A percentile compares a stretch with the other conserved stretches of the same genome.
phyloP scores from a whole-genome alignment of 2,113 vertebrate genomes.

The Gobiocypris rarus region DNA sequence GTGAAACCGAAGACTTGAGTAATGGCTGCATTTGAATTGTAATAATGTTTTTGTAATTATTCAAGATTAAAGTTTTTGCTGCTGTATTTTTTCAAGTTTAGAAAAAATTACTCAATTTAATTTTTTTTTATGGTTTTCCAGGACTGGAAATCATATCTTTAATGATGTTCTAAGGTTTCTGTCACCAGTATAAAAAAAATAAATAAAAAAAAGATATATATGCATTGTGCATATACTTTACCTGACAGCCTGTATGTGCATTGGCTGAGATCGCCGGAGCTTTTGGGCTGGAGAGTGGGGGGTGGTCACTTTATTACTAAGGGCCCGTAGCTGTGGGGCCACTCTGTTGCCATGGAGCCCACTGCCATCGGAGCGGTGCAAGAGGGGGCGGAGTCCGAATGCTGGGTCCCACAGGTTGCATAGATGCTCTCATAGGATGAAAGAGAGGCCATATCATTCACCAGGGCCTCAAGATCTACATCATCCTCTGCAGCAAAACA shows the following conservation, averaged over 20 bases:
- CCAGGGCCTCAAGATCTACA: slow-evolving; percentile 90
- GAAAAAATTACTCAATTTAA: not conserved
- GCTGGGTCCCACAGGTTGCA: slow-evolving; percentile 74
- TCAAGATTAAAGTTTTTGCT: not conserved
- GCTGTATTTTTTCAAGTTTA: not conserved
- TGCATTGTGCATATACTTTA: slow-evolving; percentile 19
- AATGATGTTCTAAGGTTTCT: not conserved
- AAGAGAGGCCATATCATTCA: slow-evolving; percentile 89
- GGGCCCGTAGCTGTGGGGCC: slow-evolving; percentile 52
- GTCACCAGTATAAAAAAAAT: not conserved
- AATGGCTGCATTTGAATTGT: not conserved
- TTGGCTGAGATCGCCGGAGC: slow-evolving; percentile 87
- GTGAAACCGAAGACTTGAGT: not conserved
- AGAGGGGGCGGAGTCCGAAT: slow-evolving; percentile 81
- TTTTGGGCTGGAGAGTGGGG: slow-evolving; percentile 73
- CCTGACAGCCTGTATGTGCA: slow-evolving; percentile 73
- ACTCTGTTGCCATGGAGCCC: slow-evolving; percentile 66
- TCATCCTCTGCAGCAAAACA: slow-evolving; percentile 83
- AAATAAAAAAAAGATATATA: too few species aligned
- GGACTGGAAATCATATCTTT: not conserved
- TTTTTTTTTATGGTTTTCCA: too few species aligned
- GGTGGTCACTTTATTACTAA: not conserved
- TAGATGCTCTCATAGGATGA: slow-evolving; percentile 87
- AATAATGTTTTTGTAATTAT: too few species aligned
- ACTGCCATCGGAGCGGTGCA: slow-evolving; percentile 80